Conservation (phyloP, 2,888 invertebrate genomes). For the Hyles lineata region DNA sequence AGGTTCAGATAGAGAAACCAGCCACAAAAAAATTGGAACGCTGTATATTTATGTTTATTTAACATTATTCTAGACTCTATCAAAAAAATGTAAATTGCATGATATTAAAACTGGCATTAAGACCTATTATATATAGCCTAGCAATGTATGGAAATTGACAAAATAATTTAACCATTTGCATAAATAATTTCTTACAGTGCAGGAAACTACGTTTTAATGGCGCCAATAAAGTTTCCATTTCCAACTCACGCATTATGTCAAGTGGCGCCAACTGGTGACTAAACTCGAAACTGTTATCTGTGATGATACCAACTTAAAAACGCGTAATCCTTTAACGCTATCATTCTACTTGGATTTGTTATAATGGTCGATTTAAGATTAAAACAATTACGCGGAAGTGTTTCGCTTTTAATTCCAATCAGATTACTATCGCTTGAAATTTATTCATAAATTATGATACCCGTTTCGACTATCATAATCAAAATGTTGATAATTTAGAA, state of each 20-base stretch:
- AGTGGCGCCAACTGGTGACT: background rate
- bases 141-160: too few species aligned
- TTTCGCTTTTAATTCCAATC: background rate
- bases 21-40: too few species aligned
- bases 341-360: background rate
- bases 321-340: background rate
- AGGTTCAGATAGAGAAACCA: too few species aligned
- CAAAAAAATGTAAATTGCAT: too few species aligned
- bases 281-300: background rate
- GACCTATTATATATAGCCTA: too few species aligned
- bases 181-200: background rate
- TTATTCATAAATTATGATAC: background rate
- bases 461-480: background rate
- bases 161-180: too few species aligned
- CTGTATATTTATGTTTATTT: too few species aligned
- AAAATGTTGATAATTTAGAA: background rate
- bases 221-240: background rate
- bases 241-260: background rate
- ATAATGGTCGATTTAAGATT: background rate
- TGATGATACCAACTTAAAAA: conserved; percentile 3
- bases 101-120: too few species aligned
- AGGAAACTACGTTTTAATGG: background rate
- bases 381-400: background rate
- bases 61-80: too few species aligned
- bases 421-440: background rate